Evolutionary conservation across 2,888 invertebrate genomes (phyloP).

Genomic region (Yponomeuta sedellus): DNA sequence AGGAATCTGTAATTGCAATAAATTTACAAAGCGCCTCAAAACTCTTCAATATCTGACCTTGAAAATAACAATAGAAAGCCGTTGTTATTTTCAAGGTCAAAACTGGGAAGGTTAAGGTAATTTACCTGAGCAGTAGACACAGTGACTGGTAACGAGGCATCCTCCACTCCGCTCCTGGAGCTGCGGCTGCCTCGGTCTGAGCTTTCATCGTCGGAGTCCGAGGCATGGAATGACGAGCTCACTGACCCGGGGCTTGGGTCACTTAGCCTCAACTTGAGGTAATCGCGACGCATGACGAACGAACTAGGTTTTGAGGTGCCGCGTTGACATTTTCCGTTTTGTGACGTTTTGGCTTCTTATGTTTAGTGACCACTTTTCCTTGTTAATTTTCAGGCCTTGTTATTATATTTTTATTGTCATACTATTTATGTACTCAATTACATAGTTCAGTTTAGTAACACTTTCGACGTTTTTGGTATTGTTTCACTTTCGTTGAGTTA

Average conservation of each 20-base stretch:
- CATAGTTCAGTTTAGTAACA: no score
- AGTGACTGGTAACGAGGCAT: conserved; percentile 41
- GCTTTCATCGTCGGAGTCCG: conserved; percentile 64
- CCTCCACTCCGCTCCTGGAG: conserved; percentile 40
- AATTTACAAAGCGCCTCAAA: no score
- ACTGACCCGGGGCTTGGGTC: conserved; percentile 57
- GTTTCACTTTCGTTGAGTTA: no score
- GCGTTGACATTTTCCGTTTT: neutral
- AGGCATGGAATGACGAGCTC: conserved; percentile 52
- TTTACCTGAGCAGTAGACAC: conserved; percentile 50
- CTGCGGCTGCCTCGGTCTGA: conserved; percentile 47
- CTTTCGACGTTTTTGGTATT: no score
- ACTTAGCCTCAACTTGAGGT: conserved; percentile 62
- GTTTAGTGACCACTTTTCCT: neutral
- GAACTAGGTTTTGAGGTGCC: conserved; percentile 4
- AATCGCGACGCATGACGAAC: conserved; percentile 57
- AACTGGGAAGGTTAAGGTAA: no score
- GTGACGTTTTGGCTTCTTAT: neutral
- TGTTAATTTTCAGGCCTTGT: no score
- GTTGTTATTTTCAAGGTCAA: no score
- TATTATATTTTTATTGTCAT: neutral
- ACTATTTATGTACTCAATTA: no score
- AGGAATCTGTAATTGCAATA: no score
- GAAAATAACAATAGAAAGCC: no score
- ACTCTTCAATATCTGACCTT: no score